These are phyloP conservation scores for Oligia fasciuncula DNA, from an alignment of 2,888 invertebrate species.

Conservation along the genomic window DNA sequence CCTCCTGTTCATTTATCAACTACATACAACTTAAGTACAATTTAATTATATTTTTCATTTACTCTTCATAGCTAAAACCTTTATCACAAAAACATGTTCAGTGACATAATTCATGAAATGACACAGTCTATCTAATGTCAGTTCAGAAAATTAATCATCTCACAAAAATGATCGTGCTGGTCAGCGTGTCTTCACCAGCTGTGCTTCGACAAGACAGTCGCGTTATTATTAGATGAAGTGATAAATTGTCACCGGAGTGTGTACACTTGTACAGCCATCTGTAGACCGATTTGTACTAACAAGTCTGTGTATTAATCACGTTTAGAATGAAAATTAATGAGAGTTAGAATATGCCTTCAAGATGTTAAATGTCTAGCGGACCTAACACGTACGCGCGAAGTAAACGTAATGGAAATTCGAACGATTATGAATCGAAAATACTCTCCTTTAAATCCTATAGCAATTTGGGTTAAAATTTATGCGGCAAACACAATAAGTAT, in stretches of 20 bases:
- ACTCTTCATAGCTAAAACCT: background rate
- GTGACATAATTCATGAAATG: constrained; percentile 4
- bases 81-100: constrained; percentile 2
- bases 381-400: no score
- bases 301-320: constrained; percentile 60
- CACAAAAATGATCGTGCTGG: constrained; percentile 58
- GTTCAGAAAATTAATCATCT: constrained; percentile 52
- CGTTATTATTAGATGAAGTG: constrained; percentile 75
- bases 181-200: constrained; percentile 73
- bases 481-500: background rate
- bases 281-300: constrained; percentile 46
- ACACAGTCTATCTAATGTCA: constrained; percentile 21
- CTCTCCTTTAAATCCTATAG: background rate
- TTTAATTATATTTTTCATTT: background rate
- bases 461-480: background rate
- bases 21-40: background rate
- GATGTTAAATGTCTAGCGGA: constrained; percentile 3
- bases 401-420: background rate
- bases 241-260: constrained; percentile 73
- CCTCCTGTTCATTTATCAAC: background rate
- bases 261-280: constrained; percentile 46
- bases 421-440: background rate
- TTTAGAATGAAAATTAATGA: constrained; percentile 58
- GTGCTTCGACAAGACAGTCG: constrained; percentile 73
- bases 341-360: constrained; percentile 37